Conservation (phyloP, 2,113 vertebrate species). For the Thalassoma bifasciatum region DNA sequence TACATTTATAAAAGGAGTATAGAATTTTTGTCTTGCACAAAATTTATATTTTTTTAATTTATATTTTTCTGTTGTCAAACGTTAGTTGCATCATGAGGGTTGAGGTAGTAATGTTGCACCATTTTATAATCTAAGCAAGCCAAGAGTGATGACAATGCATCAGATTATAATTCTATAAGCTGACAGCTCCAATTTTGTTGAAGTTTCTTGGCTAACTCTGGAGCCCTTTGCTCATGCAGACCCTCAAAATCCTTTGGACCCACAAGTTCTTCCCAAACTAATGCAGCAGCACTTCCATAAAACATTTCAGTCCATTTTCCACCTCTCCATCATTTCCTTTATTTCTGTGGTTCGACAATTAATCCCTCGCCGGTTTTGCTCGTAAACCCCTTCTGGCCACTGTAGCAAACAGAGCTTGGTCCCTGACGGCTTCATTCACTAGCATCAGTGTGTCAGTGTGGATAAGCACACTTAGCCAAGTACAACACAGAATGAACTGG, state of each 20-base stretch:
- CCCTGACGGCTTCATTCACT: constrained; percentile 62
- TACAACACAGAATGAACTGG: constrained; percentile 65
- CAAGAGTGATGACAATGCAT: not conserved
- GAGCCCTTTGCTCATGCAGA: constrained; percentile 26
- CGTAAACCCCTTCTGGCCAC: constrained; percentile 58
- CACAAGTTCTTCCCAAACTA: constrained; percentile 41
- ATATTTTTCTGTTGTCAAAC: too few species aligned
- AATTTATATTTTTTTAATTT: too few species aligned
- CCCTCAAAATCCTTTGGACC: constrained; percentile 41
- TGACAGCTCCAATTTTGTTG: constrained; percentile 3
- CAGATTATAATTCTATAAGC: not conserved
- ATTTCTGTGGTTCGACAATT: constrained; percentile 59
- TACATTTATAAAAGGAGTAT: too few species aligned
- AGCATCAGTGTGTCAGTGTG: constrained; percentile 58
- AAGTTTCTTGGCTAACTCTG: constrained; percentile 33
- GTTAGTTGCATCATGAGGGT: too few species aligned
- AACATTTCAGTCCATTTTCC: constrained; percentile 65
- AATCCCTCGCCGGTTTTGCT: constrained; percentile 61
- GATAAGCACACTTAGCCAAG: constrained; percentile 60
- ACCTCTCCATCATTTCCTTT: constrained; percentile 66
- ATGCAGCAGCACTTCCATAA: constrained; percentile 59
- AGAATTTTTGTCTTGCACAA: too few species aligned
- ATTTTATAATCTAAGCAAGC: not conserved
- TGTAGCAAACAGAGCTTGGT: constrained; percentile 38
- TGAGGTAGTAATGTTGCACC: not conserved